Evolutionary conservation across 2,113 vertebrate species (phyloP), one percentile per base, ranked within the genome.

Genomic region (Oncorhynchus mykiss): DNA sequence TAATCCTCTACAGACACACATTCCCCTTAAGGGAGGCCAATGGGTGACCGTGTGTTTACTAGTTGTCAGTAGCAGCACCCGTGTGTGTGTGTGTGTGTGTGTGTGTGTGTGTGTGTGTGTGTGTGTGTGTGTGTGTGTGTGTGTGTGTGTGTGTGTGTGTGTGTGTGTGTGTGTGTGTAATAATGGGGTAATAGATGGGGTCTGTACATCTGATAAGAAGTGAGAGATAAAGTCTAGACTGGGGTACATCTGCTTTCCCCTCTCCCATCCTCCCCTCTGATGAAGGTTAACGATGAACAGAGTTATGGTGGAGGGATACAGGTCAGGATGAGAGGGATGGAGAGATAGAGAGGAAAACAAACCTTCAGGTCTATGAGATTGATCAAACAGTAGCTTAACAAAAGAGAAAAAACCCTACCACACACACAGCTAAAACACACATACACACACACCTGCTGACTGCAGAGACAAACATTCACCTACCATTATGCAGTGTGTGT

Each of bases 361-460:
- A 45, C 59, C n/a, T 62, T 2, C 18, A 62, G 18, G 59, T 8
- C 14, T 8, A 11, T 7, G 59, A 22, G 81, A 88, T 83, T 81
- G 81, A 70, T 77, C 74, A 82, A 80, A 87, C 87, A 76, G 86
- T 78, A 90, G 82, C 82, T 79, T 22, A 22, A 22, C n/a, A 13
- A 54, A 54, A 18, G 49, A 14, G 16, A 54, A 54, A 11, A 45
- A 9, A 9, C 9, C 2, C 39, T 45, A 54, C 49, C 49, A 51
- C 34, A 34, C 34, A 72, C 51, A 62, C 64, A 82, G 34, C 34
- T 77, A 16, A 51, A 51, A 75, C 20, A 74, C 68, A 83, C 74
- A 84, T 79, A 83, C 73, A 79, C 39, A 79, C 34, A 45, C 39
- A 45, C 39, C 39, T 45, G 39, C 39, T 45, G 39, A 45, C 39